Evolutionary conservation across 2,797 vertebrate genomes (phyloP).

Genomic region (Tangara arthus): DNA sequence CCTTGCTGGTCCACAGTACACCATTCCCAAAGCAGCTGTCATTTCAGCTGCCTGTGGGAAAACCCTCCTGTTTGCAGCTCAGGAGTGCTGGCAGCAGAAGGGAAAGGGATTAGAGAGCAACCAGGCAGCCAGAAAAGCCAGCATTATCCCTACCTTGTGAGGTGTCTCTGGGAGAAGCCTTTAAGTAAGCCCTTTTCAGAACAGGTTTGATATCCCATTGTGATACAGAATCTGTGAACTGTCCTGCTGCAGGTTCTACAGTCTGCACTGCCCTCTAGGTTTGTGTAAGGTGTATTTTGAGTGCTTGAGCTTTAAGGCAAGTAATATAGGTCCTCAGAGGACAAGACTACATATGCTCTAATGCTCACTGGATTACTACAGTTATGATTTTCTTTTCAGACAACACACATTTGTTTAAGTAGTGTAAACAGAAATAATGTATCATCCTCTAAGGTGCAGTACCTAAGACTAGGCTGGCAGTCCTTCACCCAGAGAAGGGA

Average conservation of each 20-base stretch:
- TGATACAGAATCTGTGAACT: neutral
- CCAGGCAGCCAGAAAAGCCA: neutral
- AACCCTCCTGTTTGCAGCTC: neutral
- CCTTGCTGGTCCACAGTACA: neutral
- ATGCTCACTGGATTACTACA: neutral
- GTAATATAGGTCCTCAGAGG: neutral
- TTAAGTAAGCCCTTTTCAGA: neutral
- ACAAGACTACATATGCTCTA: neutral
- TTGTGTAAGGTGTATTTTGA: neutral
- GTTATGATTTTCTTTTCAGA: neutral
- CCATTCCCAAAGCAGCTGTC: neutral
- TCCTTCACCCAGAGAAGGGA: neutral
- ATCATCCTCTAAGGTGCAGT: neutral
- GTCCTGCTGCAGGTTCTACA: neutral
- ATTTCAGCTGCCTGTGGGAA: neutral
- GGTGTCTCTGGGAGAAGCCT: neutral
- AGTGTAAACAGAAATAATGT: neutral
- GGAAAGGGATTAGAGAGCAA: neutral
- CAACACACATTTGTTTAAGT: neutral
- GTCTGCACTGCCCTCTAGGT: neutral
- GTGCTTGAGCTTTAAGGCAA: neutral
- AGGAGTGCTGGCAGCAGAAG: neutral
- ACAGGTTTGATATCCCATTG: neutral
- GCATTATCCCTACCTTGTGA: neutral
- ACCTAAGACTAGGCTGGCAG: neutral